Evolutionary conservation across 2,113 vertebrate genomes (phyloP), one percentile per base, ranked within the genome.

Genomic region (Chitala chitala): DNA sequence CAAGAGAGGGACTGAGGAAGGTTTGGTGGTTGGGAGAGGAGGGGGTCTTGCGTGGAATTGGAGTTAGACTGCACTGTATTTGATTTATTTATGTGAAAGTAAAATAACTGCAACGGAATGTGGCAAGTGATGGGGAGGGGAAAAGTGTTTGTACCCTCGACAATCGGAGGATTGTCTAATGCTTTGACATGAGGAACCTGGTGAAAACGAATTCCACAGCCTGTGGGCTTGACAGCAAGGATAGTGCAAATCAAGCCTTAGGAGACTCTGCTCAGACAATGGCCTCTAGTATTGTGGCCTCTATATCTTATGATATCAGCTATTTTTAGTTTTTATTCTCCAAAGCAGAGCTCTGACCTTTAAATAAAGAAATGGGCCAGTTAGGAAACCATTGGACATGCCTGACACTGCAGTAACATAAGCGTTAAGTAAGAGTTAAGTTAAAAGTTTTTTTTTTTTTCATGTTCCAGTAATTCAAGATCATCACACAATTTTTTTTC

Each of bases 1-100:
- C 81, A 83, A 80, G 79, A 26, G 77, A 86, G 74, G 79, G 82
- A 79, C 33, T 42, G 29, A 24, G 42, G 81, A 83, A 53, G 74
- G 50, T 48, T 59, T 29, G 50, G 61, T 31, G 64, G 72, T 40
- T 65, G 42, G 50, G 50, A 64, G 69, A 8, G 68, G 70, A 42
- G 42, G 38, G 5, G 13, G 64, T 22, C 20, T n/a, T 38, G 42
- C n/a, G 59, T 29, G 22, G 24, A 13, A n/a, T 12, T n/a, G 54
- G 44, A 17, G 44, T 58, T 58, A n/a, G 42, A 48, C 20, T 46
- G 42, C 56, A 5, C 58, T 31, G 51, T 46, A 71, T 71, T 54
- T 56, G 36, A 40, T 72, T 58, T 42, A 36, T 24, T 40, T 42
- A 33, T 42, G 29, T 2, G 5, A 46, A 12, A 31, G 50, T 50